Evolutionary conservation across 2,113 vertebrate genomes (phyloP).

Genomic region (Labeo catla): DNA sequence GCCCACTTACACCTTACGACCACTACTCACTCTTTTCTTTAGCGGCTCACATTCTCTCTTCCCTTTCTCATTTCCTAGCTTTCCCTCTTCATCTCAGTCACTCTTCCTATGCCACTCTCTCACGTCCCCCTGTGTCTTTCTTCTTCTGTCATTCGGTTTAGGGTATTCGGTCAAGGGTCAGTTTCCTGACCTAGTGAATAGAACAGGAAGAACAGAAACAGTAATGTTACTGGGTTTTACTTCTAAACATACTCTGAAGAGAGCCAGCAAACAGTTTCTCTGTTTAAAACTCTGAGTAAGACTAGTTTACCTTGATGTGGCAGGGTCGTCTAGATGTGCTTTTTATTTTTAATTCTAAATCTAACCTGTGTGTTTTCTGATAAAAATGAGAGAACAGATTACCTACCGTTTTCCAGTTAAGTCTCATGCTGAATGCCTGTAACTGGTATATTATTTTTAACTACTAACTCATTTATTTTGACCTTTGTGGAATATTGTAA

Average conservation of each 20-base stretch:
- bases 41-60: slow-evolving; percentile 33
- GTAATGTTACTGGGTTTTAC: slow-evolving; percentile 3
- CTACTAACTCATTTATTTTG: not conserved
- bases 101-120: slow-evolving; percentile 47
- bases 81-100: slow-evolving; percentile 57
- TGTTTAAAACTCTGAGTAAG: not conserved
- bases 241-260: not conserved
- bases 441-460: not conserved
- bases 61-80: slow-evolving; percentile 55
- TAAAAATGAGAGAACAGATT: not conserved
- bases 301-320: too few relatives aligned
- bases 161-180: slow-evolving; percentile 31
- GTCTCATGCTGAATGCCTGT: not conserved
- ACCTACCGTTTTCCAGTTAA: not conserved
- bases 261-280: not conserved
- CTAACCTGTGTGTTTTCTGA: not conserved
- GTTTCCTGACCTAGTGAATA: slow-evolving; percentile 15
- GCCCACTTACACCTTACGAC: slow-evolving; percentile 36
- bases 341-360: not conserved
- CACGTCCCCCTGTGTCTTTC: slow-evolving; percentile 44
- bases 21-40: slow-evolving; percentile 40
- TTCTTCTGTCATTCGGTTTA: slow-evolving; percentile 39
- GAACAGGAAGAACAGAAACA: not conserved
- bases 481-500: not conserved
- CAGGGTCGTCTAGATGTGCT: not conserved